Evolutionary conservation across 2,113 vertebrate species (phyloP), one percentile per base, ranked within the genome.

Genomic region (Podilymbus podiceps): DNA sequence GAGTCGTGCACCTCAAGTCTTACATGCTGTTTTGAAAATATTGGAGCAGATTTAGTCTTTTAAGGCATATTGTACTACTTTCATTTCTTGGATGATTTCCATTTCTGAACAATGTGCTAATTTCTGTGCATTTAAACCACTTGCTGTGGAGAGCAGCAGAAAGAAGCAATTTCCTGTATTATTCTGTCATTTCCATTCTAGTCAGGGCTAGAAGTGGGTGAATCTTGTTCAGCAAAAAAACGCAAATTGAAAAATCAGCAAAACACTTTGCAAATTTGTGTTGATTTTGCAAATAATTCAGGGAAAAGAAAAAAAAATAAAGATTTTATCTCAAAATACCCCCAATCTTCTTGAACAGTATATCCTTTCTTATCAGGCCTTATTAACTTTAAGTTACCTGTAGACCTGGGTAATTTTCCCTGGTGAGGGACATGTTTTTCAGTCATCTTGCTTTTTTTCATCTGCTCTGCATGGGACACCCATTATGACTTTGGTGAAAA

Each of bases 151-250:
- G 31, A 95, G 50, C 71, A 66, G 58, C 75, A 92, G 72, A 94
- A 88, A 69, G 38, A 86, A 96, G 82, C 64, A 52, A 86, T 95
- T 96, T 95, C 93, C 87, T 92, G 64, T 44, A 55, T 74, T 90
- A 63, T 33, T 83, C 60, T 80, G 47, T 71, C 50, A 74, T 82
- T 92, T 85, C 62, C 72, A 79, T 88, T 94, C 94, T 58, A 71
- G 66, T 78, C 73, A 72, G 73, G 87, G 58, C 44, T 78, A 22
- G 50, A 84, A 95, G 50, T 71, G 47, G 18, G 31, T 52, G 33
- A 72, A 49, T 85, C 56, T 88, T 16, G 1, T 49, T 89, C 66
- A 85, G 88, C 60, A 90, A 93, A 93, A 93, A 85, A 66, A 50
- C 33, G 25, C 23, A 52, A 52, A 40, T 2, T 47, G 63, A 76